These are phyloP conservation scores for pig (Sus scrofa) DNA, from an alignment of 2,113 vertebrate genomes.

Conservation along the genomic window DNA sequence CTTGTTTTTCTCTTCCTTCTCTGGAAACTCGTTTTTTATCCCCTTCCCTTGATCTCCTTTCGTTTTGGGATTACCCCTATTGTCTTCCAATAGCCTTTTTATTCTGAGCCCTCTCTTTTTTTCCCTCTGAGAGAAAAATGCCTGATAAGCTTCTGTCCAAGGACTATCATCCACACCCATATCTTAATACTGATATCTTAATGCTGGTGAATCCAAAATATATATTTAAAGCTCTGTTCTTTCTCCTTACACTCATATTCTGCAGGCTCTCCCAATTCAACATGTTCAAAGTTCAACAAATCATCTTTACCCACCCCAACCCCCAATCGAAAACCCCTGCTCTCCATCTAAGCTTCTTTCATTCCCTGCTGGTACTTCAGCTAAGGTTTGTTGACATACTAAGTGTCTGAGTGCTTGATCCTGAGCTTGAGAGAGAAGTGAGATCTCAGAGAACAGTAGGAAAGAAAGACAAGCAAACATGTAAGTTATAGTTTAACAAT, in stretches of 20 bases:
- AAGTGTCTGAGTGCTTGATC: background rate
- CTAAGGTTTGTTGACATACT: background rate
- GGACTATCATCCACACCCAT: background rate
- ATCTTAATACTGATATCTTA: background rate
- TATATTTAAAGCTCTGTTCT: background rate
- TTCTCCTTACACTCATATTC: background rate
- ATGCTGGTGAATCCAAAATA: background rate
- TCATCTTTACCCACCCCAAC: background rate
- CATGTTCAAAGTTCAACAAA: background rate
- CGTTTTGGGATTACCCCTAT: background rate
- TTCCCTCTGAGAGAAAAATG: background rate
- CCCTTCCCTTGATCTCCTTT: background rate
- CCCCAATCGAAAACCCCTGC: background rate
- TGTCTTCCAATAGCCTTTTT: background rate
- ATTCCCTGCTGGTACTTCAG: background rate
- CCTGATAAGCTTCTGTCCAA: background rate
- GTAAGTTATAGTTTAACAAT: background rate
- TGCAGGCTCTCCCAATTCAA: background rate
- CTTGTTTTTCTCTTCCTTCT: background rate
- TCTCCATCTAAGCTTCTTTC: background rate
- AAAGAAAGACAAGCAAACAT: background rate
- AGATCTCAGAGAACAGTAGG: background rate
- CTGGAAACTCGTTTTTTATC: background rate
- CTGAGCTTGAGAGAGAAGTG: conserved; percentile 5
- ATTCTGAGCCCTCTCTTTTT: background rate